Percentiles rank a stretch among this genome's conserved stretches.
These are phyloP conservation scores for Osmoderma eremita DNA, from an alignment of 2,888 invertebrate genomes.

Conservation along the genomic window DNA sequence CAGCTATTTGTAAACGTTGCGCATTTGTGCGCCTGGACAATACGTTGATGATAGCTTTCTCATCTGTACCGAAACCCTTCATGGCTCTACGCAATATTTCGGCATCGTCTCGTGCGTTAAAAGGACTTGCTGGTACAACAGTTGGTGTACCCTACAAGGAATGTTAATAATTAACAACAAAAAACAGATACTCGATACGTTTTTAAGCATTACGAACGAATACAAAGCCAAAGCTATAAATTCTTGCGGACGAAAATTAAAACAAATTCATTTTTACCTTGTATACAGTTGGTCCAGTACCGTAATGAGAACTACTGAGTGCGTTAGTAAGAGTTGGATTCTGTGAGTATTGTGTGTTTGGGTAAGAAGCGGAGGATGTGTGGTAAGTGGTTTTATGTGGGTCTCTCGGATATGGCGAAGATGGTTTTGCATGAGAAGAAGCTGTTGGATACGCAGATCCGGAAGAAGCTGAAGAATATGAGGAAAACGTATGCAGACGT, in stretches of 20 bases:
- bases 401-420: background rate
- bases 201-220: background rate
- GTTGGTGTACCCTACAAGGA: constrained; percentile 76
- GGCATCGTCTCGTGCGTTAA: constrained; percentile 84
- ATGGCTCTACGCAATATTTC: constrained; percentile 86
- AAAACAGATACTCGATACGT: background rate
- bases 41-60: constrained; percentile 86
- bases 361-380: constrained; percentile 15
- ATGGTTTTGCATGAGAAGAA: background rate
- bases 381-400: constrained; percentile 13
- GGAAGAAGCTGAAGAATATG: constrained; percentile 37
- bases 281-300: constrained; percentile 5
- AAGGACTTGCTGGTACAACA: constrained; percentile 78
- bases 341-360: background rate
- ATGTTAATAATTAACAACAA: constrained; percentile 1
- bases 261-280: constrained; percentile 17
- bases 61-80: constrained; percentile 94
- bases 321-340: constrained; percentile 7
- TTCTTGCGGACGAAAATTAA: constrained; percentile 1
- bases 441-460: background rate
- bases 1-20: constrained; percentile 85
- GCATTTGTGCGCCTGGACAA: constrained; percentile 83
- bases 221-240: background rate
- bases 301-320: background rate
- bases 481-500: constrained; percentile 7